Evolutionary conservation across 2,888 invertebrate species (phyloP).

Genomic region (Philaethria dido): DNA sequence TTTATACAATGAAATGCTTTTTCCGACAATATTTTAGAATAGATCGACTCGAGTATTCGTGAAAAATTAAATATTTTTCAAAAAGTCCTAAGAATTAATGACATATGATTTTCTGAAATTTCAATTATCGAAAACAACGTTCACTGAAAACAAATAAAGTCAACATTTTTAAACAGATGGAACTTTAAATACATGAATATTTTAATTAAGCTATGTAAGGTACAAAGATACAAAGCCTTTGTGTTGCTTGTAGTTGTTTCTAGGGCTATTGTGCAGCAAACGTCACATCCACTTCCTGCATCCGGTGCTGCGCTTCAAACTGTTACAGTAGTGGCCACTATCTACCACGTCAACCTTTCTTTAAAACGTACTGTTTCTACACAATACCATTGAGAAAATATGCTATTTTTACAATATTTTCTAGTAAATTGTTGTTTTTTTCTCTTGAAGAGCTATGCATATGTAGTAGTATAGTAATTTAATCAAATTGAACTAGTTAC

Average conservation of each 20-base stretch:
- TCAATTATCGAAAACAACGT: too few relatives aligned
- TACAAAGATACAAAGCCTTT: conserved; percentile 27
- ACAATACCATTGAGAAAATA: conserved; percentile 16
- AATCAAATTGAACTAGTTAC: neutral
- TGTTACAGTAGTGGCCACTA: conserved; percentile 43
- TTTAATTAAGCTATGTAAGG: conserved; percentile 32
- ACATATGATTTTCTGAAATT: too few relatives aligned
- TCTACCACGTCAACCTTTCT: conserved; percentile 39
- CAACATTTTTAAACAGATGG: neutral
- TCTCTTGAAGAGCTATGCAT: neutral
- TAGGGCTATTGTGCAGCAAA: conserved; percentile 54
- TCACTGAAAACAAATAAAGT: neutral
- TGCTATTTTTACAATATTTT: conserved; percentile 1
- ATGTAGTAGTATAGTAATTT: neutral
- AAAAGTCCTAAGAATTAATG: too few relatives aligned
- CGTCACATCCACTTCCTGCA: conserved; percentile 64
- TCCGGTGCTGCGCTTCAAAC: conserved; percentile 56
- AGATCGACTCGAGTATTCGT: neutral
- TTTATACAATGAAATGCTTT: neutral
- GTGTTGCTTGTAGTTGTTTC: conserved; percentile 44
- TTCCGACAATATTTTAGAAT: neutral
- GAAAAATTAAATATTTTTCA: neutral
- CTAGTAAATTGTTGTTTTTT: neutral
- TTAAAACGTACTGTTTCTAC: conserved; percentile 19
- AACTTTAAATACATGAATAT: conserved; percentile 26